A percentile compares a stretch with the other conserved stretches of the same genome.
Conservation (phyloP, 1,140 invertebrate species). For the Venustaconcha ellipsiformis region DNA sequence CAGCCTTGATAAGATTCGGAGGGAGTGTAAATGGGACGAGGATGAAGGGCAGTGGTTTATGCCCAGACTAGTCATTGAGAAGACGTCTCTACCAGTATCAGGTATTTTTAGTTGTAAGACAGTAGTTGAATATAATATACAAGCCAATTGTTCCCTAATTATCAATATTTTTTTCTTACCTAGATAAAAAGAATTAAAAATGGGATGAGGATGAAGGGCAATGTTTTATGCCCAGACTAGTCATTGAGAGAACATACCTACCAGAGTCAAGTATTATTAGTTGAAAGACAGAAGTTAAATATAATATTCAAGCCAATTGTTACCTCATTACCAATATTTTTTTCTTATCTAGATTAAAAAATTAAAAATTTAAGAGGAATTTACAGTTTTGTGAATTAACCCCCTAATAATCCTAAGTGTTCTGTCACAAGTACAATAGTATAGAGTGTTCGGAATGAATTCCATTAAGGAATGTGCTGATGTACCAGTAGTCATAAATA, state of each 20-base stretch:
- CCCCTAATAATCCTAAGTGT: too few relatives aligned
- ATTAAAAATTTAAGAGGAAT: slow-evolving; percentile 53
- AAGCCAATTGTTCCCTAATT: too few relatives aligned
- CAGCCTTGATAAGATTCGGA: slow-evolving; percentile 73
- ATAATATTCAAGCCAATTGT: not conserved
- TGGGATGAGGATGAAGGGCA: slow-evolving; percentile 84
- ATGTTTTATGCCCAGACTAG: slow-evolving; percentile 81
- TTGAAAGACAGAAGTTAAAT: not conserved
- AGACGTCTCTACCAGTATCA: slow-evolving; percentile 77
- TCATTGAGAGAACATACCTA: slow-evolving; percentile 76
- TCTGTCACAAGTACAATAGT: too few relatives aligned
- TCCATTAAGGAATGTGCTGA: too few relatives aligned
- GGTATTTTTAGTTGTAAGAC: slow-evolving; percentile 5
- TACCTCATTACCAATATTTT: too few relatives aligned
- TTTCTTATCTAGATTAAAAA: too few relatives aligned
- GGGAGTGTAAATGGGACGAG: slow-evolving; percentile 82
- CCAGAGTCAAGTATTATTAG: slow-evolving; percentile 69
- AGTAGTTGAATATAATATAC: not conserved
- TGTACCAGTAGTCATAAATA: too few relatives aligned
- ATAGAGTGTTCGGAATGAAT: too few relatives aligned
- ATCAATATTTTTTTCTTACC: too few relatives aligned
- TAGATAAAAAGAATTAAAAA: too few relatives aligned
- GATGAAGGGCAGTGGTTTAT: slow-evolving; percentile 81
- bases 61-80: slow-evolving; percentile 76
- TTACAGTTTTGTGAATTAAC: too few relatives aligned